Evolutionary conservation across 1,140 invertebrate species (phyloP), one percentile per base, ranked within the genome.

Genomic region (Drosophila sproati): DNA sequence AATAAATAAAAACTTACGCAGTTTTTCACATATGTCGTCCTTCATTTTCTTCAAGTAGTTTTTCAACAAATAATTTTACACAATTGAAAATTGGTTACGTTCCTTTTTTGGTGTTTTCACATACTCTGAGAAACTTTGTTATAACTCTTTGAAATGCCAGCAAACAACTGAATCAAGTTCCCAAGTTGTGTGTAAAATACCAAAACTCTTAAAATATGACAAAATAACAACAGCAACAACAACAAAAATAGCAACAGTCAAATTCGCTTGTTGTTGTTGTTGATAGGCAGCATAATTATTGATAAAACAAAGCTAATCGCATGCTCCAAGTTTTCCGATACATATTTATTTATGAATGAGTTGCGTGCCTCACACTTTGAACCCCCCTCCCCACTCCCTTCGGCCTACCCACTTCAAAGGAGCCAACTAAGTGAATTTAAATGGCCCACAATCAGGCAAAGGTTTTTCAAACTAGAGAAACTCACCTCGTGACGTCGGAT

Each of bases 401-500:
- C 20, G 20, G 20, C 20, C 20, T 1, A 20, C 20, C 20, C 34
- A 29, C 61, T 66, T 45, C 29, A 52, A 52, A 70, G 61, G 29
- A 68, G 51, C 57, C 69, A 77, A 72, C 56, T 74, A 90, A 89
- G 85, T 90, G 81, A 90, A 82, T 89, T 79, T 45, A 73, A 89
- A 82, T 80, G 69, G 76, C 37, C 51, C 51, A 6, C 60, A 79
- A 73, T 66, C 73, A 82, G 82, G 76, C 63, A 35, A 71, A 31
- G 41, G 31, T 29, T 28, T 37, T 47, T n/a, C 8, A 29, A 34
- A 3, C 31, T 43, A 4, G 70, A 20, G 20, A 20, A 75, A 94
- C 95, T 96, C 92, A 98, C 97, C 97, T 94, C 96, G 95, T 34
- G 95, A 95, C 72, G 96, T 96, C 48, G 96, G 95, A 93, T 98